Percentiles rank a stretch among this genome's conserved stretches.
phyloP scores from a whole-genome alignment of 2,888 invertebrate genomes.

The Maniola hyperantus region DNA sequence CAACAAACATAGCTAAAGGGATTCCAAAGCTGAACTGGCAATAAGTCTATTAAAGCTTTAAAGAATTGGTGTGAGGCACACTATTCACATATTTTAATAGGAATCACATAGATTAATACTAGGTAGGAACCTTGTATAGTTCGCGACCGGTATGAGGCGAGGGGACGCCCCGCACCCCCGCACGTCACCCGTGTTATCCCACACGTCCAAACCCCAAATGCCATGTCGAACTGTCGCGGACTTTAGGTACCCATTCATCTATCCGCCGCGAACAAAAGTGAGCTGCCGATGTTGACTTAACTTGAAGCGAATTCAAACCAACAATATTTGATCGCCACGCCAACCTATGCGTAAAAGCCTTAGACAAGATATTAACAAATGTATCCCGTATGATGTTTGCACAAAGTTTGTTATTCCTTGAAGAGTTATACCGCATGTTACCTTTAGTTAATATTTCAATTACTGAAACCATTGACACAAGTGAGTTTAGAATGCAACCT shows the following conservation, averaged over 20 bases:
- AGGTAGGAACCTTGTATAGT: too few species aligned
- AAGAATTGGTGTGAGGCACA: too few species aligned
- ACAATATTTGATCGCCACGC: slow-evolving; percentile 13
- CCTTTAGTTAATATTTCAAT: slow-evolving; percentile 21
- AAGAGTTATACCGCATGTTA: not conserved
- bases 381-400: not conserved
- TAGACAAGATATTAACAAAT: not conserved
- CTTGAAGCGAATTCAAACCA: slow-evolving; percentile 9
- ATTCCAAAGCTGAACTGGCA: too few species aligned
- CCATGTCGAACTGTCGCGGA: too few species aligned
- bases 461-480: slow-evolving; percentile 71
- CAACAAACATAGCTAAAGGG: too few species aligned
- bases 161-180: too few species aligned
- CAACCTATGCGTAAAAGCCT: not conserved
- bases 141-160: too few species aligned
- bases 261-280: slow-evolving; percentile 7
- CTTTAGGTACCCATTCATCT: not conserved
- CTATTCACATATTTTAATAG: too few species aligned
- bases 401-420: slow-evolving; percentile 2
- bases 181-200: too few species aligned
- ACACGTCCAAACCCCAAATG: too few species aligned
- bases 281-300: slow-evolving; percentile 8
- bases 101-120: too few species aligned
- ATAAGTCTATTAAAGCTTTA: too few species aligned
- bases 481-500: slow-evolving; percentile 55